phyloP scores from a whole-genome alignment of 2,888 invertebrate genomes.

The Drosophila helvetica region DNA sequence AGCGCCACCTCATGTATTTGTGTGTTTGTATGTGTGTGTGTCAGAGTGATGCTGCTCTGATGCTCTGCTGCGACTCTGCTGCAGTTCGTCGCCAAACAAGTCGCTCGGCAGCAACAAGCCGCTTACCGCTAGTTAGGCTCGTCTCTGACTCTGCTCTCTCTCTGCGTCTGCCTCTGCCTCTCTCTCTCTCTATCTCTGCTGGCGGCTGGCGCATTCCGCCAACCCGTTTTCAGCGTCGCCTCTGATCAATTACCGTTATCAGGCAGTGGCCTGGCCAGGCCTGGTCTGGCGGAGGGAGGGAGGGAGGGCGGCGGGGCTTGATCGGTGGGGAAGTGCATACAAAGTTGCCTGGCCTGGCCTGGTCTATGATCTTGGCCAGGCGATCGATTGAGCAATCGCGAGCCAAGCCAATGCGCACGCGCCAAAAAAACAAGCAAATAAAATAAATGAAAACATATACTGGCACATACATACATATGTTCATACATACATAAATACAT shows the following conservation, averaged over 20 bases:
- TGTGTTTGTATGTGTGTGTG: background rate
- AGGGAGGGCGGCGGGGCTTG: constrained; percentile 11
- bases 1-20: constrained; percentile 8
- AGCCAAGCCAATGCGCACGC: constrained; percentile 61
- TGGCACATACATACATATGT: background rate
- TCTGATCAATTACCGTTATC: constrained; percentile 67
- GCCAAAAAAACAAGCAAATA: constrained; percentile 50
- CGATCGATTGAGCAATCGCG: constrained; percentile 49
- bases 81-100: constrained; percentile 70
- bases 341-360: constrained; percentile 25
- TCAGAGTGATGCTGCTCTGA: constrained; percentile 6
- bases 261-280: constrained; percentile 41
- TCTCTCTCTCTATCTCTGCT: constrained; percentile 12
- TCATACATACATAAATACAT: background rate
- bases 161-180: background rate
- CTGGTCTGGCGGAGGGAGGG: constrained; percentile 21
- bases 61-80: constrained; percentile 32
- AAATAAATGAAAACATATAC: constrained; percentile 10
- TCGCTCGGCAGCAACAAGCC: constrained; percentile 52
- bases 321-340: constrained; percentile 1
- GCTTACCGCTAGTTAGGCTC: constrained; percentile 69
- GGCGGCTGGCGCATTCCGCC: constrained; percentile 67
- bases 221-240: constrained; percentile 65
- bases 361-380: constrained; percentile 27
- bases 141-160: constrained; percentile 6